Evolutionary conservation across 2,113 vertebrate species (phyloP).

Genomic region (Grus americana): DNA sequence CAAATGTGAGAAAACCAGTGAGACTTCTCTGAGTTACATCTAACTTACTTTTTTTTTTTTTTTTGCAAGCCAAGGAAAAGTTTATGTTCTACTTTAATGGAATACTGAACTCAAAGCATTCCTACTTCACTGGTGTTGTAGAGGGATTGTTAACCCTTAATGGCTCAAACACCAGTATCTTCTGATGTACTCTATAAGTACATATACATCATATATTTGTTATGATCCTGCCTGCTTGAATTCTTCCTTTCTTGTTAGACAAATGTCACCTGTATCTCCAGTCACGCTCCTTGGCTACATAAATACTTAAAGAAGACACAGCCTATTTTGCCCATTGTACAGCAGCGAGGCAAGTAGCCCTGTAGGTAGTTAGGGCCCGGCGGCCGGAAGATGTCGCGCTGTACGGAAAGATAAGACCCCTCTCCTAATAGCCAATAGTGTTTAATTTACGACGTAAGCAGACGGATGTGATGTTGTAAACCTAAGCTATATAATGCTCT

Average conservation of each 20-base stretch:
- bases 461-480: too few species aligned
- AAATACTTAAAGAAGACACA: not conserved
- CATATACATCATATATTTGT: not conserved
- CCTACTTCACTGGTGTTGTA: not conserved
- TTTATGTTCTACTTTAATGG: not conserved
- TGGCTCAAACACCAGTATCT: not conserved
- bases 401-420: too few species aligned
- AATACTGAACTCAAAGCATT: not conserved
- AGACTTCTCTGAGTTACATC: not conserved
- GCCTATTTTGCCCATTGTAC: not conserved
- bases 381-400: too few species aligned
- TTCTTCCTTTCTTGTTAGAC: not conserved
- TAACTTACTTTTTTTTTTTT: not conserved
- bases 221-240: not conserved
- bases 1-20: not conserved
- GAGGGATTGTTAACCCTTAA: not conserved
- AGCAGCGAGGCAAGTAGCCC: not conserved
- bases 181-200: not conserved
- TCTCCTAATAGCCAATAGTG: too few species aligned
- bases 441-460: too few species aligned
- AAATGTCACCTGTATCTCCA: not conserved
- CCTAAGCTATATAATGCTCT: too few species aligned
- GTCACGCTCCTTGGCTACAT: not conserved
- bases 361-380: too few species aligned
- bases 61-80: not conserved